Evolutionary conservation across 2,888 invertebrate species (phyloP).

Genomic region (Glyphotaelius pellucidus): DNA sequence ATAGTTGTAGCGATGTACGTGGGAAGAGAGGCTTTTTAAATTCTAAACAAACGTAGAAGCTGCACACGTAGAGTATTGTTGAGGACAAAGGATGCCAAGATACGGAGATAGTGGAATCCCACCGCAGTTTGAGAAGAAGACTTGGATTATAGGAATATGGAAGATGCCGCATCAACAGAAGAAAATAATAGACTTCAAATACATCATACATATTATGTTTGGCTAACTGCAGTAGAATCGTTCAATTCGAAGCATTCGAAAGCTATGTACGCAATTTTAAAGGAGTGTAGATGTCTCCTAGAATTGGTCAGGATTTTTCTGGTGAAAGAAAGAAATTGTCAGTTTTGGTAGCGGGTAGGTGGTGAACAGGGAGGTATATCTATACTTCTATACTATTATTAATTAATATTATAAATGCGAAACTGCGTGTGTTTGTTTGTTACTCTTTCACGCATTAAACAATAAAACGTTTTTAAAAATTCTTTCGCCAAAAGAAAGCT

Average conservation of each 20-base stretch:
- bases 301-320: not conserved
- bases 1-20: not conserved
- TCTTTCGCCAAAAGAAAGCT: no score
- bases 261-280: no score
- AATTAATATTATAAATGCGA: no score
- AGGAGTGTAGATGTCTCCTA: not conserved
- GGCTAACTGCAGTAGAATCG: not conserved
- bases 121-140: not conserved
- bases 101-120: conserved; percentile 10
- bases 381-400: no score
- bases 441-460: no score
- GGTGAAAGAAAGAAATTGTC: no score
- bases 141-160: not conserved
- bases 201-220: not conserved
- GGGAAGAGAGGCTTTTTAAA: conserved; percentile 32
- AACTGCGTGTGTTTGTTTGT: no score
- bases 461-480: no score
- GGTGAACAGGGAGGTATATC: no score
- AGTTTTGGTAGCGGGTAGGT: no score
- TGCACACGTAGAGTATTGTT: not conserved
- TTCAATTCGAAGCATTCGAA: no score
- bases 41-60: conserved; percentile 30
- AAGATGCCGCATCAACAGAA: not conserved
- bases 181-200: not conserved
- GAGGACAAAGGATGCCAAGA: not conserved